Evolutionary conservation across 2,797 vertebrate genomes (phyloP), one percentile per base, ranked within the genome.

Genomic region (Muscicapa comitata): DNA sequence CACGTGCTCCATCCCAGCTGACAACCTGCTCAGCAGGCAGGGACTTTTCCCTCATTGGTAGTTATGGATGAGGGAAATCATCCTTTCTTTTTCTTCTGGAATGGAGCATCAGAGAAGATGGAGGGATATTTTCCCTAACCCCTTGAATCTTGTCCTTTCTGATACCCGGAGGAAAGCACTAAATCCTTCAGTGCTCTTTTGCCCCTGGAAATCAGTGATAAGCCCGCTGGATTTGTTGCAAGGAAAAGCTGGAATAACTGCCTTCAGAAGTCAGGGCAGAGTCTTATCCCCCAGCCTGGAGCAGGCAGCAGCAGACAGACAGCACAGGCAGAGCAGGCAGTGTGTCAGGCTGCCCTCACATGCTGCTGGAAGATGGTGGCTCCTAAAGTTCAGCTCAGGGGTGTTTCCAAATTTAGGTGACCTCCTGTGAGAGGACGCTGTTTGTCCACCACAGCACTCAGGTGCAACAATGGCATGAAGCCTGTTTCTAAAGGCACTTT

Each of bases 211-310:
- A 68, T 48, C 31, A 7, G 11, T 7, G 48, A 55, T 53, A 75
- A 91, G 45, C 28, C 7, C 1, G 1, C 28, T 62, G 57, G 29
- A 19, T 17, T 55, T 48, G 21, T 66, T 65, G 65, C 38, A 13
- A 47, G 29, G 33, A 37, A 72, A 61, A 74, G 55, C 38, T 74
- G 62, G 31, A 82, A 28, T 67, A 71, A 63, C 29, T 72, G 35
- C 42, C 24, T 28, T 85, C 38, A 17, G 76, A 77, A 84, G 82
- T 42, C 0, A 1, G 59, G 57, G 48, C 55, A 66, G 76, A 2
- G 1, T 57, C 50, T 70, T 11, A 6, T 42, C 0, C 4, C 23
- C 13, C 8, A 5, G 66, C 0, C 0, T 19, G 25, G 65, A 51
- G 21, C 9, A 37, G 43, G 59, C 58, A 78, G 84, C 80, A 80